A percentile compares a stretch with the other conserved stretches of the same genome.
Evolutionary conservation across 2,797 vertebrate species (phyloP).

Genomic region (Rallus crepitans): DNA sequence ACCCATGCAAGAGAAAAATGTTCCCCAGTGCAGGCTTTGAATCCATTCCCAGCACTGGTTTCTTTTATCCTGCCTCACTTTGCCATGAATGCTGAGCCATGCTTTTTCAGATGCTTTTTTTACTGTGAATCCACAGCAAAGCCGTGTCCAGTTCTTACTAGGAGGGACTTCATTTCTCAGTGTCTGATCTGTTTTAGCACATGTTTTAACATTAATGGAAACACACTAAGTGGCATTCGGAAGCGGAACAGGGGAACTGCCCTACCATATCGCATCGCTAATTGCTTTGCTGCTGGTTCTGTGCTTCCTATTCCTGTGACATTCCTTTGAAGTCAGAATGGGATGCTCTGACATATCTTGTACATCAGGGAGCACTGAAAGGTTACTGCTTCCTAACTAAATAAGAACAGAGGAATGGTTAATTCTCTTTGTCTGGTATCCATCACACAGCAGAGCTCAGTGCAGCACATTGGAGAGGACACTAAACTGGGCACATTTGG

Average conservation of each 20-base stretch:
- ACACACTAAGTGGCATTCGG: slow-evolving; percentile 35
- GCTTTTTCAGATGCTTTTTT: not conserved
- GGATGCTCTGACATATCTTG: slow-evolving; percentile 59
- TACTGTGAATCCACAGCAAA: not conserved
- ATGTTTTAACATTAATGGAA: slow-evolving; percentile 33
- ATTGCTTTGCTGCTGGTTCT: slow-evolving; percentile 54
- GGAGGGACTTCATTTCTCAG: not conserved
- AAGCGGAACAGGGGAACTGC: slow-evolving; percentile 12
- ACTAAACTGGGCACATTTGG: not conserved
- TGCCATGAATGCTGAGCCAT: not conserved
- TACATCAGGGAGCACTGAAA: slow-evolving; percentile 60
- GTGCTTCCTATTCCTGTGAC: slow-evolving; percentile 61
- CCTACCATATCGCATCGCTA: slow-evolving; percentile 6
- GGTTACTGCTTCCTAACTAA: slow-evolving; percentile 63
- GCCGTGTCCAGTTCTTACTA: not conserved
- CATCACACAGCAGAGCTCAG: slow-evolving; percentile 43
- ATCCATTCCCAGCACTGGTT: not conserved
- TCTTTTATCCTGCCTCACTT: not conserved
- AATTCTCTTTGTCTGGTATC: slow-evolving; percentile 51
- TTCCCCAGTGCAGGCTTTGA: not conserved
- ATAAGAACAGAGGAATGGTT: slow-evolving; percentile 44
- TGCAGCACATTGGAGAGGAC: not conserved
- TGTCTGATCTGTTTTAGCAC: not conserved
- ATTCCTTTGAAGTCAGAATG: slow-evolving; percentile 62
- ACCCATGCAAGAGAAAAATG: not conserved